Base-by-base conservation (phyloP, 37 sponge, comb jelly and placozoan species). In the Lycopodina hypogea region DNA sequence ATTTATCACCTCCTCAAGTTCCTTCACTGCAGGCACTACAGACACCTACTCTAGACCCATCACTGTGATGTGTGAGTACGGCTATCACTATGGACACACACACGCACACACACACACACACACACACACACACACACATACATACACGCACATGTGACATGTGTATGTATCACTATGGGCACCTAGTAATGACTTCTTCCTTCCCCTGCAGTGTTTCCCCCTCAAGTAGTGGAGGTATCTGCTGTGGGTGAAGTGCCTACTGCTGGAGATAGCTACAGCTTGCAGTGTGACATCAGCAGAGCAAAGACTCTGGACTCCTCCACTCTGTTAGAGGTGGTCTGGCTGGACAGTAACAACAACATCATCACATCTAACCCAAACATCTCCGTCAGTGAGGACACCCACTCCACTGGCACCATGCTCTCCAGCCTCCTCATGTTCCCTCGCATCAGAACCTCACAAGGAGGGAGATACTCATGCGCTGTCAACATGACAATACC, bases 401-500 rank as follows among this genome's bases (percentile, higher is more conserved):
- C 24, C 23, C 2, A 11, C 30, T 35, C 50, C 6, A 48, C 51
- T 24, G 4, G 6, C 18, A 42, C 12, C 6, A 24, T 18, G 2
- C 48, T 71, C 50, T 18, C 11, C 17, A 42, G 71, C 51, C 30
- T 23, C 7, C 71, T 71, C 9, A 71, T 39, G 2, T 71, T 71
- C 36, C 4, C 26, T 35, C 19, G 3, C 6, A 36, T 71, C 45
- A n/a, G 36, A n/a, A 71, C 71, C 7, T 71, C 71, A 42, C 71
- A 71, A 14, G 71, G 50, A 71, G 71, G 71, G 23, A 45, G 24
- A 12, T 71, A 71, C 50, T 35, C 51, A 6, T 71, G 71, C 24
- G 12, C 3, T 23, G 36, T 28, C 45, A n/a, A 35, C 50, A n/a
- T 71, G 50, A 71, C 71, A 23, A 9, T 71, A n/a, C 71, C 71